Evolutionary conservation across 1,140 invertebrate species (phyloP), one percentile per base, ranked within the genome.

Genomic region (Leptopilina clavipes): DNA sequence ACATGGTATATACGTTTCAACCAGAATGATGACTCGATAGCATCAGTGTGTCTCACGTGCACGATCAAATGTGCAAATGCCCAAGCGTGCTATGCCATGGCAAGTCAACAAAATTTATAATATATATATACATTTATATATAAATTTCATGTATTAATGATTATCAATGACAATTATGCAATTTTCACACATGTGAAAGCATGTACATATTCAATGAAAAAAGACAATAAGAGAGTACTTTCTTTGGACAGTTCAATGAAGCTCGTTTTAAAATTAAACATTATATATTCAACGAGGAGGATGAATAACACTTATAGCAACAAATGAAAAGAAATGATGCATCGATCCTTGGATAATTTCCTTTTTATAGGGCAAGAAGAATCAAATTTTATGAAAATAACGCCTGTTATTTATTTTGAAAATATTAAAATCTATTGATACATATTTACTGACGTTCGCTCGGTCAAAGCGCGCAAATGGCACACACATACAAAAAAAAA

Each of bases 391-490:
- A 3, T 52, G 25, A 17, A 17, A 45, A n/a, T 52, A 17, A n/a
- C 48, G 48, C 48, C 48, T 52, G 56, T 14, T 31, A 12, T 59
- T 31, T 54, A n/a, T 44, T 18, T 59, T 74, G 72, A 45, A 71
- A 9, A 72, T 78, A 76, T 76, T 80, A 72, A 79, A 80, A 77
- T 81, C 73, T 81, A 11, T 70, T 19, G 3, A 18, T 12, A 44
- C 19, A 71, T 44, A 31, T 31, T 31, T 31, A 18, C 43, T 76
- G 77, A 65, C 78, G 86, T 89, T 89, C 86, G 86, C 87, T 89
- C 88, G 87, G 86, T 89, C 86, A 87, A 88, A 87, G 81, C 85
- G 82, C 82, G 83, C 74, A 54, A 84, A 74, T 86, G 82, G 82
- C 76, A 76, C 17, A 70, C 70, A 37, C 71, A 25, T 71, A 79